Evolutionary conservation across 2,888 invertebrate species (phyloP), one percentile per base, ranked within the genome.

Genomic region (Zootermopsis nevadensis): DNA sequence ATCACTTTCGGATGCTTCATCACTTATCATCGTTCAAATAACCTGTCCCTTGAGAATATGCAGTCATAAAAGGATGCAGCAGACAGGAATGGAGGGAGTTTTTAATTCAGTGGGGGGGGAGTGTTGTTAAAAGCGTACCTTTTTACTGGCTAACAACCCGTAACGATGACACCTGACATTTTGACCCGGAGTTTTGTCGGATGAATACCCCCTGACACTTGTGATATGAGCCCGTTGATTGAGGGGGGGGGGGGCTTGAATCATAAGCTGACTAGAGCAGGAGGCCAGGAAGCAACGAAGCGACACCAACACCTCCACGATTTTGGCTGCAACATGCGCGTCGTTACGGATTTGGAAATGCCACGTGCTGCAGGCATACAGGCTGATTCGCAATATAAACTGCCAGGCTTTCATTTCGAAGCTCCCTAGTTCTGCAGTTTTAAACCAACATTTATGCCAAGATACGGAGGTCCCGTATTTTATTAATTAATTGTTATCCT

Each of bases 141-240:
- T 48, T 48, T 48, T 48, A 48, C 48, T 48, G 38, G 31, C 22
- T 66, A 79, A 79, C 79, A 79, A 79, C 33, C n/a, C 79, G 66
- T 33, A 79, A 79, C 79, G 66, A 79, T 66, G 79, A 66, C 79
- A 66, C 79, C 79, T 79, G 79, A 79, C 79, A 79, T 79, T 35
- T 30, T 79, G 60, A 79, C 79, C 79, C 60, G 55, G 27, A 31
- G 53, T 30, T 77, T 77, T 53, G 33, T 53, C 31, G 77, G n/a
- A 55, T 53, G 33, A 53, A 31, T 31, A 53, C 77, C 77, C 31
- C 53, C 77, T 33, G 2, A 22, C 33, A 69, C 22, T 48, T 15
- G 19, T 38, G 38, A 38, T 48, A 48, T 15, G 48, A 19, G 19
- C 48, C 48, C 19, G 66, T n/a, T 2, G 27, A 66, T 27, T 4